phyloP scores from a whole-genome alignment of 1,140 invertebrate genomes.

The Nylanderia fulva region DNA sequence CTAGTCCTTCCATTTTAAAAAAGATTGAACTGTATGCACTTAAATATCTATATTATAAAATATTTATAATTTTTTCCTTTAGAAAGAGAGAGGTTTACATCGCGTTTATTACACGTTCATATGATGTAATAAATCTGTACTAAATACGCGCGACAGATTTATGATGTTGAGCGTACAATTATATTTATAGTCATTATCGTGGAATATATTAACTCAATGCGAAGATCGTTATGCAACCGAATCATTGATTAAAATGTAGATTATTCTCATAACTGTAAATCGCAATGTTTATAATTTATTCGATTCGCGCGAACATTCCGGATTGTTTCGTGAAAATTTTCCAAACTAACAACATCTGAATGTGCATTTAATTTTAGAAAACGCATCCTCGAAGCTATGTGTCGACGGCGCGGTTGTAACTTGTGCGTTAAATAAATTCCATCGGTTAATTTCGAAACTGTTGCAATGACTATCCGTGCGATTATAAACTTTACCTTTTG shows the following conservation, averaged over 20 bases:
- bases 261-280: constrained; percentile 30
- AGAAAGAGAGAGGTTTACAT: not conserved
- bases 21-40: not conserved
- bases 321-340: constrained; percentile 32
- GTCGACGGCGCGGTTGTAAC: not conserved
- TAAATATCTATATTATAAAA: not conserved
- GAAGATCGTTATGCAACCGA: constrained; percentile 23
- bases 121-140: not conserved
- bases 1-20: not conserved
- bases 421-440: constrained; percentile 32
- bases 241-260: constrained; percentile 32
- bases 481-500: constrained; percentile 54
- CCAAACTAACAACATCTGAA: constrained; percentile 27
- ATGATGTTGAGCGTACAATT: constrained; percentile 3
- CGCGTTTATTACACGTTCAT: constrained; percentile 12
- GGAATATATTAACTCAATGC: constrained; percentile 43
- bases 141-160: constrained; percentile 14
- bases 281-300: constrained; percentile 21
- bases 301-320: not conserved
- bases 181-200: constrained; percentile 41
- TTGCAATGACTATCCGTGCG: constrained; percentile 21
- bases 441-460: constrained; percentile 34
- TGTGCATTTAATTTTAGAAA: constrained; percentile 53
- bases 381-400: not conserved
- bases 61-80: not conserved